Conservation (phyloP, 2,113 vertebrate species). For the Crotalus viridis region DNA sequence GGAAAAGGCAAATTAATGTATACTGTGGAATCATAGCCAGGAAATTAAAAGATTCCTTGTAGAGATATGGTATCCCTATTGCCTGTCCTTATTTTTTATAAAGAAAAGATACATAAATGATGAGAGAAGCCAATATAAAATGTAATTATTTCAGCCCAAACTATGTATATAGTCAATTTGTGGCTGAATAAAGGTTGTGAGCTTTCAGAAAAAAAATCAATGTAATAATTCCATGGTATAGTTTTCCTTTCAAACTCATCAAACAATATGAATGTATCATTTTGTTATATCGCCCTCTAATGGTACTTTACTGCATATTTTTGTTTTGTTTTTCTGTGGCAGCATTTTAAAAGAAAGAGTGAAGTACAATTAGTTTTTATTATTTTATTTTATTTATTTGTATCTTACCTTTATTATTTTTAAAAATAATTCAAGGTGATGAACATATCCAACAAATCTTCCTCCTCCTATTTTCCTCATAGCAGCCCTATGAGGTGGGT, state of each 20-base stretch:
- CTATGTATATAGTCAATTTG: background rate
- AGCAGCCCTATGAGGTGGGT: background rate
- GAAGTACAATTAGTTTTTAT: background rate
- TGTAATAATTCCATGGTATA: conserved; percentile 19
- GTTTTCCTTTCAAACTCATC: conserved; percentile 10
- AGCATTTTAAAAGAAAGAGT: background rate
- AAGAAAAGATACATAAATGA: background rate
- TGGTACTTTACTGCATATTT: background rate
- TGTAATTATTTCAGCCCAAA: conserved; percentile 18
- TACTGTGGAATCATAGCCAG: conserved; percentile 27
- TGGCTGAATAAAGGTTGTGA: background rate
- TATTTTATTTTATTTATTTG: background rate
- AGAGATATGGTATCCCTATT: conserved; percentile 32
- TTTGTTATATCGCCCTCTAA: background rate
- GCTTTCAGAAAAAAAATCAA: background rate
- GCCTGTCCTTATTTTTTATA: background rate
- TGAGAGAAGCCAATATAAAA: conserved; percentile 27
- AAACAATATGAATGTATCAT: conserved; percentile 32
- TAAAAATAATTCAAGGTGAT: background rate
- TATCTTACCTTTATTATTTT: background rate
- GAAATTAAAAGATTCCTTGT: conserved; percentile 52
- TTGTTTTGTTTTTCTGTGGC: background rate
- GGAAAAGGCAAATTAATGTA: conserved; percentile 6
- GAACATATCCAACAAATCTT: background rate
- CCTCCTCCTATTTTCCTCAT: background rate